Evolutionary conservation across 2,113 vertebrate species (phyloP).

Genomic region (Sturnus vulgaris): DNA sequence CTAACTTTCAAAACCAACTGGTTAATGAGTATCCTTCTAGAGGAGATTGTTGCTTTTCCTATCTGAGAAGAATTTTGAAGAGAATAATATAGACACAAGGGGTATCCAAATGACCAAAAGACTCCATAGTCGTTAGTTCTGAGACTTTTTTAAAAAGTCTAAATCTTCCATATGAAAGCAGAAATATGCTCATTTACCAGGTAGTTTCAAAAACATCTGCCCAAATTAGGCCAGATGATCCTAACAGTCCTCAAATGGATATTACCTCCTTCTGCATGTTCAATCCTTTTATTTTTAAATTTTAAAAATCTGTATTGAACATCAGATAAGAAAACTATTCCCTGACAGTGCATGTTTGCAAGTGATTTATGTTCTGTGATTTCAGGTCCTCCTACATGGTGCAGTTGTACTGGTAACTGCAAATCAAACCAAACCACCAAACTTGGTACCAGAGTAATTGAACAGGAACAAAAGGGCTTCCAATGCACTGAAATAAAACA

Average conservation of each 20-base stretch:
- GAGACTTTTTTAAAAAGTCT: not conserved
- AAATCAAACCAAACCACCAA: not conserved
- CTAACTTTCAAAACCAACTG: conserved; percentile 4
- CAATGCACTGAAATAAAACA: not conserved
- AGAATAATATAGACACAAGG: not conserved
- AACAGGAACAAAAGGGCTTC: not conserved
- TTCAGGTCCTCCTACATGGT: not conserved
- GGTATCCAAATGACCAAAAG: not conserved
- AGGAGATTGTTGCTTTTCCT: not conserved
- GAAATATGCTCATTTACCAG: not conserved
- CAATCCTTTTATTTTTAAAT: not conserved
- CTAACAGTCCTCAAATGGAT: not conserved
- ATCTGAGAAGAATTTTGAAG: not conserved
- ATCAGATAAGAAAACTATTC: not conserved
- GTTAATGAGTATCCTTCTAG: conserved; percentile 5
- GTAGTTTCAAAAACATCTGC: not conserved
- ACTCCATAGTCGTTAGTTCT: fast-evolving
- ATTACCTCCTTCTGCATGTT: not conserved
- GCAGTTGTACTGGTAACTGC: not conserved
- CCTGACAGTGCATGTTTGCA: not conserved
- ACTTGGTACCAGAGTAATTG: not conserved
- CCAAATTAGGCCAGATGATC: not conserved
- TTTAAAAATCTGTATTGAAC: not conserved
- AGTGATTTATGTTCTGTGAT: not conserved
- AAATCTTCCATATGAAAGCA: not conserved